Evolutionary conservation across 2,888 invertebrate species (phyloP).

Genomic region (Panzeria rudis): DNA sequence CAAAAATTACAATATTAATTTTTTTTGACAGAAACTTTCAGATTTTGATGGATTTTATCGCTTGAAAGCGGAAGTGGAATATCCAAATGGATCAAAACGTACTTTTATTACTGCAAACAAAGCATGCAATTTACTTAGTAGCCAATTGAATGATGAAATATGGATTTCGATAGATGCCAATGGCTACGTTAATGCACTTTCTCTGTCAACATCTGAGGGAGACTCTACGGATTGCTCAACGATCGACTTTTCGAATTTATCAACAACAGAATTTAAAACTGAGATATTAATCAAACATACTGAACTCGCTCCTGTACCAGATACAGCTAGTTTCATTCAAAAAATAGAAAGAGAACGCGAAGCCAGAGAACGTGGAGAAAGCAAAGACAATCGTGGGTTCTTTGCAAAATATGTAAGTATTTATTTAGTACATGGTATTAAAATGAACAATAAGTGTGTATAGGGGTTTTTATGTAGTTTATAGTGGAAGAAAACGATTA

Average conservation of each 20-base stretch:
- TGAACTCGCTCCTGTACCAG: conserved; percentile 94
- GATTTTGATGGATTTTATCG: conserved; percentile 90
- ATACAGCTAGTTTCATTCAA: conserved; percentile 97
- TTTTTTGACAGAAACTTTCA: conserved; percentile 86
- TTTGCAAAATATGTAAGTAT: conserved; percentile 97
- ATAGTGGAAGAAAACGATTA: too few species aligned
- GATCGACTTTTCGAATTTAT: conserved; percentile 78
- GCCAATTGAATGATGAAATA: conserved; percentile 90
- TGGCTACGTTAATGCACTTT: conserved; percentile 91
- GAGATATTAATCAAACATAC: conserved; percentile 91
- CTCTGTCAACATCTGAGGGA: conserved; percentile 84
- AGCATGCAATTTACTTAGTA: conserved; percentile 91
- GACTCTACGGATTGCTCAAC: conserved; percentile 64
- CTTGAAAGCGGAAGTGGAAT: conserved; percentile 88
- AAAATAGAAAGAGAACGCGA: conserved; percentile 96
- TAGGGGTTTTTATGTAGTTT: too few species aligned
- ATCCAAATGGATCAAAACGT: conserved; percentile 87
- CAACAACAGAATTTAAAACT: conserved; percentile 88
- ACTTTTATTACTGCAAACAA: conserved; percentile 91
- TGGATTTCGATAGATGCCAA: conserved; percentile 91
- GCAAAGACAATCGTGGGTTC: conserved; percentile 97
- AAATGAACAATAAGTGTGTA: too few species aligned
- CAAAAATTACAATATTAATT: background rate
- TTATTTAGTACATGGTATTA: too few species aligned
- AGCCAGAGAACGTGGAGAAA: conserved; percentile 93